A percentile compares a stretch with the other conserved stretches of the same genome.
These are phyloP conservation scores for Brachionichthys hirsutus DNA, from an alignment of 2,113 vertebrate genomes.

Conservation along the genomic window DNA sequence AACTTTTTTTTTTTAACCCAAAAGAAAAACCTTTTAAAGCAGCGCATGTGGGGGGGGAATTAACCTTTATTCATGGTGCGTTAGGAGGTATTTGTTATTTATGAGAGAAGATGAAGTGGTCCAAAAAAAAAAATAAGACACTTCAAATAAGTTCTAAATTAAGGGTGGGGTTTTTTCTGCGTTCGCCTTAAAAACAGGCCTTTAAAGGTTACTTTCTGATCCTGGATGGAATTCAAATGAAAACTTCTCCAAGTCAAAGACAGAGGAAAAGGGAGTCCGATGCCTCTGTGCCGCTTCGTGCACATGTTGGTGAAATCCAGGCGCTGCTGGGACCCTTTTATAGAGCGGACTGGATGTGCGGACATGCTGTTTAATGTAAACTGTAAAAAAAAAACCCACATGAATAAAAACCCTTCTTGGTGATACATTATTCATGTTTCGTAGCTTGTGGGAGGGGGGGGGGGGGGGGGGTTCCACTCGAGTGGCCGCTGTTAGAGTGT, in stretches of 20 bases:
- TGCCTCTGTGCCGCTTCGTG: slow-evolving; percentile 9
- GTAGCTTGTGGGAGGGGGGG: slow-evolving; percentile 67
- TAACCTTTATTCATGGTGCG: no score
- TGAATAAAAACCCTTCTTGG: slow-evolving; percentile 52
- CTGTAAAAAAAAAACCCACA: slow-evolving; percentile 23
- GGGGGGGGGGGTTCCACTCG: slow-evolving; percentile 72
- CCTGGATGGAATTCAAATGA: slow-evolving; percentile 37
- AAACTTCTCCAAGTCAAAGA: slow-evolving; percentile 22
- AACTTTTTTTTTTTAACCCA: no score
- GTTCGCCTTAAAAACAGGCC: not conserved
- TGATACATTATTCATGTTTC: slow-evolving; percentile 73
- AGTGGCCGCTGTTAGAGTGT: slow-evolving; percentile 63
- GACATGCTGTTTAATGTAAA: slow-evolving; percentile 45
- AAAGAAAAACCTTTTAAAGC: no score
- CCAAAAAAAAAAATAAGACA: no score
- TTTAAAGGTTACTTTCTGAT: slow-evolving; percentile 34
- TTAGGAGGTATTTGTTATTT: no score
- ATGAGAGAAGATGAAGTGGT: no score
- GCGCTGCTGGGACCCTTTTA: not conserved
- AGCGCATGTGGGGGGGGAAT: no score
- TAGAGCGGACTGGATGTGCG: slow-evolving; percentile 3
- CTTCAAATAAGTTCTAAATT: no score
- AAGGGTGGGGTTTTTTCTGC: slow-evolving; percentile 14
- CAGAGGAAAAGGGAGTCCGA: slow-evolving; percentile 18
- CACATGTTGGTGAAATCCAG: slow-evolving; percentile 33